A percentile compares a stretch with the other conserved stretches of the same genome.
Conservation (phyloP, 2,888 invertebrate species). For the Apodemia duryi region DNA sequence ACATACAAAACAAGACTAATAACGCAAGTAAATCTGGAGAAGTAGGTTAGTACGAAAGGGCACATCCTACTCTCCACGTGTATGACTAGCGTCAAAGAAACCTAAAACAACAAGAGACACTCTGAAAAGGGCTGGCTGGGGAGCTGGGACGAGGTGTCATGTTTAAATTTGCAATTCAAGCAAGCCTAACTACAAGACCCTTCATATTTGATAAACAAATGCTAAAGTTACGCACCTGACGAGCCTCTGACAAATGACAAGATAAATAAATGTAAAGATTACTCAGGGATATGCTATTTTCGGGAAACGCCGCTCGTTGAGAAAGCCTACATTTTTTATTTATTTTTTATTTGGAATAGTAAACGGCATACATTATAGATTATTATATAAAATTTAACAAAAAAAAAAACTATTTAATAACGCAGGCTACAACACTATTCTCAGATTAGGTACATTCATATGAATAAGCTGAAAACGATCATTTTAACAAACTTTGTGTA, state of each 20-base stretch:
- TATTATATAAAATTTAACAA: no score
- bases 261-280: conserved; percentile 28
- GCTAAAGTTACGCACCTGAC: background rate
- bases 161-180: conserved; percentile 65
- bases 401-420: no score
- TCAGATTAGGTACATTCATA: no score
- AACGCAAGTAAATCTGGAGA: background rate
- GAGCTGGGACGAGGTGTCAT: conserved; percentile 36
- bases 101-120: conserved; percentile 10
- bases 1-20: background rate
- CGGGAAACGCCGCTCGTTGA: background rate
- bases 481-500: no score
- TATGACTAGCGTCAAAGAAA: conserved; percentile 1
- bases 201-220: conserved; percentile 33
- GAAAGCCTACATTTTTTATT: background rate
- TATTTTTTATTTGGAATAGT: no score
- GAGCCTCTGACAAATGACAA: background rate
- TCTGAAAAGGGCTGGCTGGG: conserved; percentile 21
- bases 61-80: background rate
- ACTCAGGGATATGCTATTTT: conserved; percentile 19
- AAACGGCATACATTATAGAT: no score
- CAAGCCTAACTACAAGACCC: conserved; percentile 26
- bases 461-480: no score
- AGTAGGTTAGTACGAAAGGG: background rate
- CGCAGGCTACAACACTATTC: no score